Base-by-base conservation (phyloP, 2,888 invertebrate genomes). In the Ditula angustiorana region DNA sequence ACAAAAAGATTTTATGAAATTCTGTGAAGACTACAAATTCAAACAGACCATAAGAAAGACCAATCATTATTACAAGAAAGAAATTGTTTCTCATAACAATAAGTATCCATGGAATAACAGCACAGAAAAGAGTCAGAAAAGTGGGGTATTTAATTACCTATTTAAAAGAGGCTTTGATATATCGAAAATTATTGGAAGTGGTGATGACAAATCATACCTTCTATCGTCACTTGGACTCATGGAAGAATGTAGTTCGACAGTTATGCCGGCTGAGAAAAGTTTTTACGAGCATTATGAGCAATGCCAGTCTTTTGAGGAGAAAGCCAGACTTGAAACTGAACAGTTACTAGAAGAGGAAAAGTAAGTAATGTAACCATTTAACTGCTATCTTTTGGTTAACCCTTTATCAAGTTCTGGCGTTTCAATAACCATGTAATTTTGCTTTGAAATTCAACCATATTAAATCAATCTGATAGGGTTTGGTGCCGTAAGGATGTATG, bases 101-200 rank as follows among this genome's bases (percentile, higher is more conserved):
- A 88, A 90, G 69, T 88, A 91, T 69, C 90, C 91, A 0, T 88
- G 90, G 91, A 85, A 81, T 67, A 91, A 90, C 72, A 71, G 78
- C 0, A 88, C 90, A 0, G 82, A 87, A 16, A 88, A 82, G 41
- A 77, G 72, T 63, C 81, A 84, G 13, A 92, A 85, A 65, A 78
- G 67, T 61, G 80, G 80, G 10, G 69, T 83, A 2, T 83, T 87
- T 37, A 83, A 85, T 74, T 85, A 84, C 69, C 77, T 91, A n/a
- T 70, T 86, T 2, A 91, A 88, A 74, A 80, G 83, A 67, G 86
- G 88, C 5, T 67, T 88, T 23, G 78, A 82, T 50, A 71, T 87
- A 26, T 78, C 86, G 0, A 86, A 86, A 67, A 70, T 77, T 13
- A 73, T 84, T 46, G 80, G 82, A 7, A 78, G 78, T 71, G 69